Base-by-base conservation (phyloP, 2,797 vertebrate species). In the Scyliorhinus canicula region DNA sequence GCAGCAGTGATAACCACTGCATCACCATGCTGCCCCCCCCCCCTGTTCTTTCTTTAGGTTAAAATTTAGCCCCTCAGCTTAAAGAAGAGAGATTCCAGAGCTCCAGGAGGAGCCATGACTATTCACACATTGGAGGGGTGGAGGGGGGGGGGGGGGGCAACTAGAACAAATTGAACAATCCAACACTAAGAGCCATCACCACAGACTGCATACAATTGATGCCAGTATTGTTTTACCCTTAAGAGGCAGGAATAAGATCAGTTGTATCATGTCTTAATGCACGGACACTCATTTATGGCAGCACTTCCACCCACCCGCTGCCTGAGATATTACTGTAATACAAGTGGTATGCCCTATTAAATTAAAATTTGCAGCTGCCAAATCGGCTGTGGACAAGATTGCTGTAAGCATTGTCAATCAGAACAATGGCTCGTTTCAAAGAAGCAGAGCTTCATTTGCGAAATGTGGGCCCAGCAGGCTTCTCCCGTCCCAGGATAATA, bases 341-440 rank as follows among this genome's bases (percentile, higher is more conserved):
- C 9, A 40, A 63, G n/a, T 91, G n/a, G 40, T 11, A 35, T 21
- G 26, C 24, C 11, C 44, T 44, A 26, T 65, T 44, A 63, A 65
- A 91, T 63, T 63, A 40, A 91, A 90, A 90, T 60, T 57, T 57
- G 86, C 88, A 63, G n/a, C n/a, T 63, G 57, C 60, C 60, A 63
- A 44, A 44, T 24, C 44, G n/a, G n/a, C 88, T 11, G 8, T 26
- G 57, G 21, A 26, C n/a, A 65, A 65, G 57, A 26, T 91, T 65
- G 4, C 16, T 65, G n/a, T 11, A 91, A 65, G 4, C 28, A 12
- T 55, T 35, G 4, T 0, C 1, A 60, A 55, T 63, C 24, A 19
- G 19, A 91, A 94, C 93, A 94, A 52, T n/a, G 47, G 26, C 93
- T 35, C 93, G 14, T 8, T 94, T 94, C 67, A 52, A 94, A 94